Evolutionary conservation across 2,797 vertebrate genomes (phyloP).

Genomic region (Gymnothorax reevesii): DNA sequence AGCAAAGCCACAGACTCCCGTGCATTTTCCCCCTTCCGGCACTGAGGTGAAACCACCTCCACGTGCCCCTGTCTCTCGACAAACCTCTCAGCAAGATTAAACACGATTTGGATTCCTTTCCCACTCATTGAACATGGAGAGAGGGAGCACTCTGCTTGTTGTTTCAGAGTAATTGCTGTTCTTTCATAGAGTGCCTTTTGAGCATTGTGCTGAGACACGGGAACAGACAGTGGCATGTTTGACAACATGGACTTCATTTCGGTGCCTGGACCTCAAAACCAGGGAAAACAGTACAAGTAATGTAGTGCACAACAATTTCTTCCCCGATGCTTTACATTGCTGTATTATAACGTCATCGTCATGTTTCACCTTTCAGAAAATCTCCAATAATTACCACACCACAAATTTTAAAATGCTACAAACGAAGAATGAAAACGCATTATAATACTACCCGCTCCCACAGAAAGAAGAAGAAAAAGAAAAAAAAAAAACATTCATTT

Average conservation of each 20-base stretch:
- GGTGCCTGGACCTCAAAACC: not conserved
- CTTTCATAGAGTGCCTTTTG: slow-evolving; percentile 14
- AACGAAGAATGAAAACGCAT: not conserved
- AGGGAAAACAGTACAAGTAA: not conserved
- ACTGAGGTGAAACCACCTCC: slow-evolving; percentile 33
- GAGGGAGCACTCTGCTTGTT: slow-evolving; percentile 42
- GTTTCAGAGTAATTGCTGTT: slow-evolving; percentile 46
- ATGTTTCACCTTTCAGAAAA: not conserved
- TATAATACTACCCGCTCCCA: not conserved
- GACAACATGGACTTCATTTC: not conserved
- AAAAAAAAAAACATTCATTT: not conserved
- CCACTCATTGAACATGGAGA: slow-evolving; percentile 53
- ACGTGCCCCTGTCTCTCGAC: slow-evolving; percentile 39
- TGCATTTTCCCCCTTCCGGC: slow-evolving; percentile 31
- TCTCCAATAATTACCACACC: too few relatives aligned
- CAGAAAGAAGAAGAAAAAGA: not conserved
- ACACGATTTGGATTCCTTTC: slow-evolving; percentile 65
- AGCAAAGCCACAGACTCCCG: not conserved
- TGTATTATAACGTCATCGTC: not conserved
- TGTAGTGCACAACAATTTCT: not conserved
- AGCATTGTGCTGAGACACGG: slow-evolving; percentile 18
- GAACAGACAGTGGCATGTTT: not conserved
- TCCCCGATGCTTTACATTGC: not conserved
- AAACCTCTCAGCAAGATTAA: slow-evolving; percentile 61
- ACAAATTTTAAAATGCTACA: not conserved